Percentiles rank a stretch among this genome's conserved stretches.
phyloP scores from a whole-genome alignment of 2,888 invertebrate species.

The Melangyna quadrimaculata region DNA sequence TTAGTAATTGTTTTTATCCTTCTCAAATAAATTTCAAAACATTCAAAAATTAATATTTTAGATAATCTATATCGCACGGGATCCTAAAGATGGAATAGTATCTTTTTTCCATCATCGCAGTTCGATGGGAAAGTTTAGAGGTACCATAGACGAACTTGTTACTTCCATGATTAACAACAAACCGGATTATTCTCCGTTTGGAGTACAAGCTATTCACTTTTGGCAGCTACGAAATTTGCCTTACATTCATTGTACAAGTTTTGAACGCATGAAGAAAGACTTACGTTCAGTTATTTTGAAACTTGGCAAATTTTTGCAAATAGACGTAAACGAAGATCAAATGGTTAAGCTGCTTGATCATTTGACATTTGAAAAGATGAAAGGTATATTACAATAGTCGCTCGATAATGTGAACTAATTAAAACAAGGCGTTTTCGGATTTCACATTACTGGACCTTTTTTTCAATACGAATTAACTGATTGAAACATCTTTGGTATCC shows the following conservation, averaged over 20 bases:
- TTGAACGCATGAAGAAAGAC: slow-evolving; percentile 75
- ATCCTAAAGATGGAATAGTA: slow-evolving; percentile 91
- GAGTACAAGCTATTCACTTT: slow-evolving; percentile 74
- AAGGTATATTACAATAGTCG: too few relatives aligned
- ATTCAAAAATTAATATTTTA: too few relatives aligned
- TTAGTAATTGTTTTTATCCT: too few relatives aligned
- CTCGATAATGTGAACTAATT: too few relatives aligned
- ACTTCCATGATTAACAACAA: slow-evolving; percentile 48
- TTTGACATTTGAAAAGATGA: slow-evolving; percentile 69
- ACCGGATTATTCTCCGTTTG: slow-evolving; percentile 65
- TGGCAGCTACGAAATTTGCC: slow-evolving; percentile 73
- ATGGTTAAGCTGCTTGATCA: slow-evolving; percentile 46
- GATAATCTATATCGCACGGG: slow-evolving; percentile 90
- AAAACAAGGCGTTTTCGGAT: too few relatives aligned
- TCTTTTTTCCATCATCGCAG: slow-evolving; percentile 87
- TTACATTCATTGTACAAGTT: slow-evolving; percentile 74
- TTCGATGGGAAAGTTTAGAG: slow-evolving; percentile 82
- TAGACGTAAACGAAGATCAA: slow-evolving; percentile 29
- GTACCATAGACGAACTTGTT: slow-evolving; percentile 82
- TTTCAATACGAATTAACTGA: too few relatives aligned
- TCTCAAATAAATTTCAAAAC: too few relatives aligned
- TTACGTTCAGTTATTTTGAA: slow-evolving; percentile 67
- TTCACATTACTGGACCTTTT: too few relatives aligned
- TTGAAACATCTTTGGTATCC: too few relatives aligned
- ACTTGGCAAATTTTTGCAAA: slow-evolving; percentile 63